These are phyloP conservation scores for Drosophila kuntzei DNA, from an alignment of 2,888 invertebrate genomes.

Conservation along the genomic window DNA sequence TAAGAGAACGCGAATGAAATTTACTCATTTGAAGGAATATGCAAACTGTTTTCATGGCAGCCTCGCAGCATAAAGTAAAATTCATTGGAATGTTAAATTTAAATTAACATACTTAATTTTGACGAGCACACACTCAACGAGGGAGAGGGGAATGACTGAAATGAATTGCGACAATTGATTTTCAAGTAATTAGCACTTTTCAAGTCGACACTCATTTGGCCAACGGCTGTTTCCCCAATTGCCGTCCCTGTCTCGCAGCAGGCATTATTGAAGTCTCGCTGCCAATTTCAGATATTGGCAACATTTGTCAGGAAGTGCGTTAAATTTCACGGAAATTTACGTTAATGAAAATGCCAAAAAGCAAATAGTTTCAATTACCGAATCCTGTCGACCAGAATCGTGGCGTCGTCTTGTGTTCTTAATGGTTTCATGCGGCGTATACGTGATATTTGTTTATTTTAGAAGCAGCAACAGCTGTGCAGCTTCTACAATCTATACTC, in stretches of 20 bases:
- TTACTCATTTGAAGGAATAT: constrained; percentile 26
- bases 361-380: constrained; percentile 78
- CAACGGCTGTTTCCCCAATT: constrained; percentile 35
- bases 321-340: constrained; percentile 73
- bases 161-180: constrained; percentile 81
- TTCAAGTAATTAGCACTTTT: constrained; percentile 72
- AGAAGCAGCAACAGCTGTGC: constrained; percentile 29
- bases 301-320: constrained; percentile 75
- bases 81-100: constrained; percentile 75
- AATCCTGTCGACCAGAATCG: constrained; percentile 9
- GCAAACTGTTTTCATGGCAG: constrained; percentile 25
- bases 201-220: constrained; percentile 38
- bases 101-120: constrained; percentile 81
- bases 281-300: constrained; percentile 53
- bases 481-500: constrained; percentile 4
- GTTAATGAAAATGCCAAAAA: constrained; percentile 73
- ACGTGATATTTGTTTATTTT: constrained; percentile 62
- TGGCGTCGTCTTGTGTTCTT: constrained; percentile 31
- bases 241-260: background rate
- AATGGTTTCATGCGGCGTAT: constrained; percentile 54
- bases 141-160: constrained; percentile 25
- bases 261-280: constrained; percentile 13
- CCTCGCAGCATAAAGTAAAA: constrained; percentile 51
- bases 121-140: constrained; percentile 23
- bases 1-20: constrained; percentile 10